Conservation (phyloP, 2,888 invertebrate species). For the Eupeodes latifasciatus region DNA sequence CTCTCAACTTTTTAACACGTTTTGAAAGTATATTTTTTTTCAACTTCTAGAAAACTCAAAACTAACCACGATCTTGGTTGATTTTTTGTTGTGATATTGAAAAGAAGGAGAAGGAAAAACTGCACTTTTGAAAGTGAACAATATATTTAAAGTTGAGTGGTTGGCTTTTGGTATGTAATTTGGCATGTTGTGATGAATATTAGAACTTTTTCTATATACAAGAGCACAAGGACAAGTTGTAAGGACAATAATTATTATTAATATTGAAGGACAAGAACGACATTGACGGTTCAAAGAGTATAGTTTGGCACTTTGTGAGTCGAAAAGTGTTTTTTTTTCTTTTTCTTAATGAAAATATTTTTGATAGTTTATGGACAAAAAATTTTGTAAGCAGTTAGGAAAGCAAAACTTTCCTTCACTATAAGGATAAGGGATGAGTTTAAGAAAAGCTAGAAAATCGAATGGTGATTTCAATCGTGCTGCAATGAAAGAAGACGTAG, state of each 20-base stretch:
- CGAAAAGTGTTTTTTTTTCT: no score
- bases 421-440: no score
- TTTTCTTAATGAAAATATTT: no score
- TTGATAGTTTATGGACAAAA: no score
- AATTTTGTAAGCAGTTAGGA: no score
- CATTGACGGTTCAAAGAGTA: not conserved
- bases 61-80: slow-evolving; percentile 7
- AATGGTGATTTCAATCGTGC: no score
- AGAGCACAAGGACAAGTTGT: not conserved
- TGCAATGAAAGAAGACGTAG: no score
- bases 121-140: not conserved
- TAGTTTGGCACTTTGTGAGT: not conserved
- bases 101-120: not conserved
- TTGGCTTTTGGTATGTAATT: not conserved
- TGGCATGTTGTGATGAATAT: not conserved
- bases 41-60: not conserved
- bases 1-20: slow-evolving; percentile 19
- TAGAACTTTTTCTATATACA: not conserved
- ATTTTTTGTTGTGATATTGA: not conserved
- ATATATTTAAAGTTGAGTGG: slow-evolving; percentile 7
- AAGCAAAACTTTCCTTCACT: no score
- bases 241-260: not conserved
- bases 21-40: not conserved
- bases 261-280: not conserved
- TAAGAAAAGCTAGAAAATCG: no score